phyloP scores from a whole-genome alignment of 2,888 invertebrate genomes.

The Netelia fuscicornis region DNA sequence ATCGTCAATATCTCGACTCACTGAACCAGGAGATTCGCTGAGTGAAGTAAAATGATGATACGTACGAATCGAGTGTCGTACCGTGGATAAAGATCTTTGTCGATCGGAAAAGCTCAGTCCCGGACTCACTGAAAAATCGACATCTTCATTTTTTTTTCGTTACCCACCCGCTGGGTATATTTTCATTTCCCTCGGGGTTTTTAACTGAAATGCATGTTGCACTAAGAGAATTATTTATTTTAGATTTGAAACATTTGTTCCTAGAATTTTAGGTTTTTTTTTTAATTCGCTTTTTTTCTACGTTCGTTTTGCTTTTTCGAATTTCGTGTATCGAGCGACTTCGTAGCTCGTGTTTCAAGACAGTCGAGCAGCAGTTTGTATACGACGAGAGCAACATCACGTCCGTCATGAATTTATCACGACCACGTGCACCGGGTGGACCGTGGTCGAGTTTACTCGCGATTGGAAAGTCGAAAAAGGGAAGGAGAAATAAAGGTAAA shows the following conservation, averaged over 20 bases:
- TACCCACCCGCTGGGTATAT: no score
- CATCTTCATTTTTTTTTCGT: no score
- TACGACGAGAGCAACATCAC: conserved; percentile 39
- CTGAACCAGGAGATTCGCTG: not conserved
- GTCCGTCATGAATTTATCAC: conserved; percentile 54
- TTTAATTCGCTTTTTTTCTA: no score
- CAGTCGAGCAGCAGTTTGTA: not conserved
- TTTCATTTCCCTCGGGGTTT: no score
- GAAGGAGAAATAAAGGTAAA: conserved; percentile 2
- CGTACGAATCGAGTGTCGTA: not conserved
- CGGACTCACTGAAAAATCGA: no score
- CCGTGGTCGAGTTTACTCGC: conserved; percentile 50
- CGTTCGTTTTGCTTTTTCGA: no score
- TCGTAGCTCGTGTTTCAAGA: not conserved
- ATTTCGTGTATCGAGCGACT: no score
- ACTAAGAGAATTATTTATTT: no score
- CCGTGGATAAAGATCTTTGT: not conserved
- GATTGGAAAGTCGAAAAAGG: conserved; percentile 43
- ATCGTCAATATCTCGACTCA: not conserved
- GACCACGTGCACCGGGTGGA: conserved; percentile 41
- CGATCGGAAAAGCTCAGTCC: no score
- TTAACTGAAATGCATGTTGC: no score
- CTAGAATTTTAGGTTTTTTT: no score
- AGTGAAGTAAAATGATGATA: not conserved
- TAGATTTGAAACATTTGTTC: no score